phyloP scores from a whole-genome alignment of 1,140 invertebrate species.

The Megalonaias nervosa region DNA sequence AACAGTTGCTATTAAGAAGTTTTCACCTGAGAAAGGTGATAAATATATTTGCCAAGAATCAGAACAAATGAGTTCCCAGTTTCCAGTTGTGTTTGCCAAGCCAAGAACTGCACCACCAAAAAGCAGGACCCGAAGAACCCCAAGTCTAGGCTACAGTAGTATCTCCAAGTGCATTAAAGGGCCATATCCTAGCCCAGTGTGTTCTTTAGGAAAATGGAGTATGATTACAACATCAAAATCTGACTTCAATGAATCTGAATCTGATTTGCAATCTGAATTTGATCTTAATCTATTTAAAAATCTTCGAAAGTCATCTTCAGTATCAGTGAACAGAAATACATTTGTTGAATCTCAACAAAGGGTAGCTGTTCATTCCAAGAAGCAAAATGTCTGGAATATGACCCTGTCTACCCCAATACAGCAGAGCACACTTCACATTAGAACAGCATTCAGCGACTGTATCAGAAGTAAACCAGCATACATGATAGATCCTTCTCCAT shows the following conservation, averaged over 20 bases:
- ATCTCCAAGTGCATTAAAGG: too few species aligned
- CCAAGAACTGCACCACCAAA: constrained; percentile 24
- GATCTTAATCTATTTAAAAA: constrained; percentile 18
- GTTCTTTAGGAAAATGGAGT: too few species aligned
- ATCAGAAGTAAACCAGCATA: background rate
- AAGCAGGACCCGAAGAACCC: constrained; percentile 21
- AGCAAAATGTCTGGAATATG: constrained; percentile 6
- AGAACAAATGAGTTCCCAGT: background rate
- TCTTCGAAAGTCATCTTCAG: background rate
- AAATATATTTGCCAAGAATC: too few species aligned
- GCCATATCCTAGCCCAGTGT: too few species aligned
- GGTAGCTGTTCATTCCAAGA: too few species aligned
- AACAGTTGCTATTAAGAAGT: too few species aligned
- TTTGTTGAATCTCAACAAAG: too few species aligned
- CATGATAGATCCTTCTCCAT: background rate
- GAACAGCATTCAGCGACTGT: constrained; percentile 36
- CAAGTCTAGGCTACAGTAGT: constrained; percentile 1
- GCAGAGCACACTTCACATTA: constrained; percentile 5
- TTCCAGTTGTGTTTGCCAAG: constrained; percentile 15
- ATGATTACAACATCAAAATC: too few species aligned
- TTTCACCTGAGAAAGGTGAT: too few species aligned
- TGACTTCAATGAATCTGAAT: background rate
- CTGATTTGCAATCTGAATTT: constrained; percentile 21
- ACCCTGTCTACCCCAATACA: constrained; percentile 5
- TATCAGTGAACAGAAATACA: too few species aligned